phyloP scores from a whole-genome alignment of 2,797 vertebrate genomes.

The Pygocentrus nattereri region DNA sequence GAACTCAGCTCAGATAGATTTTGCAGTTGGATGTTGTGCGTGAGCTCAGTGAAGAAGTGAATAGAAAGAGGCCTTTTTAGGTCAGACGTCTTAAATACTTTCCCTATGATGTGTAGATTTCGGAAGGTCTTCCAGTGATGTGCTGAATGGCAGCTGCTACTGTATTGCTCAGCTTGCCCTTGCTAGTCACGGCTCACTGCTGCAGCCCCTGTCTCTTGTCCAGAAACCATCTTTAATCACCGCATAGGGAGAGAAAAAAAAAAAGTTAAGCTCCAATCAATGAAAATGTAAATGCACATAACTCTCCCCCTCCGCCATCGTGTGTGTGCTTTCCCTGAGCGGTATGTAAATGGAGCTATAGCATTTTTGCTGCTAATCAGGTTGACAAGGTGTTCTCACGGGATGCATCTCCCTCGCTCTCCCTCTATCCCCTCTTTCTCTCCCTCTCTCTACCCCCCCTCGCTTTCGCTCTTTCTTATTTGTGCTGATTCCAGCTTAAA shows the following conservation, averaged over 20 bases:
- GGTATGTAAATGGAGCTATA: slow-evolving; percentile 28
- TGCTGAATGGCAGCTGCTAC: background rate
- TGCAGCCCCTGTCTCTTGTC: slow-evolving; percentile 40
- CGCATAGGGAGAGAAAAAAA: background rate
- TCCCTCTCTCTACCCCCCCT: slow-evolving; percentile 14
- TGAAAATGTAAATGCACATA: slow-evolving; percentile 71
- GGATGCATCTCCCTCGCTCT: slow-evolving; percentile 28
- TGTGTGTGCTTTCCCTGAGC: background rate
- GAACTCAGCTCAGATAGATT: too few relatives aligned
- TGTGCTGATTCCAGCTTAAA: slow-evolving; percentile 77
- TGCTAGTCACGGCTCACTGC: slow-evolving; percentile 1
- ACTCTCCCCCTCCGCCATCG: background rate
- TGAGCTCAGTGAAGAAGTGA: background rate
- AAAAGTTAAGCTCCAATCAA: slow-evolving; percentile 72
- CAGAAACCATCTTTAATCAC: slow-evolving; percentile 62
- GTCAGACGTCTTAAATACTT: background rate
- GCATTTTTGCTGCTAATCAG: slow-evolving; percentile 34
- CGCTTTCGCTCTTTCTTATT: slow-evolving; percentile 59
- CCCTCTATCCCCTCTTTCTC: slow-evolving; percentile 21
- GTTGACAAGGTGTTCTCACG: slow-evolving; percentile 19
- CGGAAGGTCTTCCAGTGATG: background rate
- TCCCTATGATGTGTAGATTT: background rate
- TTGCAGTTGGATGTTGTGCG: too few relatives aligned
- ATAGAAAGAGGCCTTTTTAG: background rate
- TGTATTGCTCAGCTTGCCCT: background rate